Base-by-base conservation (phyloP, 1,140 invertebrate species). In the Phymorhynchus buccinoides region DNA sequence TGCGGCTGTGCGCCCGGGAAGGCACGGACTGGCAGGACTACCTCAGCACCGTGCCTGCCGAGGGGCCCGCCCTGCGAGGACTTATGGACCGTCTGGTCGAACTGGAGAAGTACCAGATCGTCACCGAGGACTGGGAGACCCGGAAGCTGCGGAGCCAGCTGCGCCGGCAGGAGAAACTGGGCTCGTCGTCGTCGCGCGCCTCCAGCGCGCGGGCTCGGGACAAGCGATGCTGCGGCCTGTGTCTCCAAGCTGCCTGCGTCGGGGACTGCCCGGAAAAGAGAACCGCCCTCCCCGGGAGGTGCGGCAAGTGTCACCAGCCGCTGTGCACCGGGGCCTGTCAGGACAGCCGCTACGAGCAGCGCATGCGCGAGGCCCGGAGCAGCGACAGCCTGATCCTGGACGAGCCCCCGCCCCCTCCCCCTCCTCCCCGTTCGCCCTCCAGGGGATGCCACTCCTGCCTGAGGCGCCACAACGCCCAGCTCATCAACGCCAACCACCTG, bases 191-290 rank as follows among this genome's bases (percentile, higher is more conserved):
- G 41, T 83, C 84, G 42, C 84, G 88, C 14, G 87, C 56, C 27
- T 80, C 56, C 32, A 89, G 87, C 87, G 88, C 88, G 35, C 89
- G 88, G 56, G 30, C 80, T 16, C 80, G 86, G 14, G 89, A 90
- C 82, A 90, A 87, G 85, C 84, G 88, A 9, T 92, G 91, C 68
- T 90, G 90, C 42, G 75, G 84, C 30, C 84, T 85, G 39, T 93
- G 92, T 85, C 84, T 92, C 37, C 91, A 92, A 84, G 86, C 87
- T 2, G 89, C 90, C 0, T 92, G 91, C 79, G 86, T 89, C 71
- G 91, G 91, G 18, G 90, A 93, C 88, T 92, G 92, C 86, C 90
- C 91, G 0, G 89, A 89, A 39, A 93, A 93, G 85, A 56, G 84
- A 39, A 82, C 86, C 82, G 82, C 85, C 84, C 0, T 14, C 3